Conservation (phyloP, 2,113 vertebrate species). For the Orientallactaga bullata region DNA sequence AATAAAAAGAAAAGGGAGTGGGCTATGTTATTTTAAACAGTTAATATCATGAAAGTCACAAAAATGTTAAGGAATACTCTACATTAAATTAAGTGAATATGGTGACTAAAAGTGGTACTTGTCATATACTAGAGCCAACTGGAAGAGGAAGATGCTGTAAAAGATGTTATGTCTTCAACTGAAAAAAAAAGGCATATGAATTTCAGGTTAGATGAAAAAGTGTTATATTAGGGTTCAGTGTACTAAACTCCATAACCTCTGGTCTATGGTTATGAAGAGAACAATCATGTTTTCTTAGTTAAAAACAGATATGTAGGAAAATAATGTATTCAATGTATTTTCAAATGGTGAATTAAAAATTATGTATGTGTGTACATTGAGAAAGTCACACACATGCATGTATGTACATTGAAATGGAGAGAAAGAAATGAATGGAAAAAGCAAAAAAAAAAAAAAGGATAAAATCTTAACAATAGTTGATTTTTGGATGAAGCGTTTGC, state of each 20-base stretch:
- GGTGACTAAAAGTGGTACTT: neutral
- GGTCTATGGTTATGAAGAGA: neutral
- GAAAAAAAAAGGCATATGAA: neutral
- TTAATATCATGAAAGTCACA: neutral
- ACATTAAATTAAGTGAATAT: neutral
- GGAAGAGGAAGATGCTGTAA: neutral
- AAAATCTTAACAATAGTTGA: neutral
- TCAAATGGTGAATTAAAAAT: neutral
- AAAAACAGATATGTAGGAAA: neutral
- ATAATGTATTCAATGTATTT: slow-evolving; percentile 1
- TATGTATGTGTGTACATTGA: neutral
- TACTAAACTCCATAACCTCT: neutral
- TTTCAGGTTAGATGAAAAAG: neutral
- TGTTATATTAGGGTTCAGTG: neutral
- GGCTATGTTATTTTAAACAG: neutral
- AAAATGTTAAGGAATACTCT: neutral
- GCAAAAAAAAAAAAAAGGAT: neutral
- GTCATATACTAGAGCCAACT: neutral
- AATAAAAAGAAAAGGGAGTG: neutral
- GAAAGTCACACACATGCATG: neutral
- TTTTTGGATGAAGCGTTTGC: neutral
- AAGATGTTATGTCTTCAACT: neutral
- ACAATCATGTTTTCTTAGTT: neutral
- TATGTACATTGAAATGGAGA: neutral
- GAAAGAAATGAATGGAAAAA: neutral